These are phyloP conservation scores for Erpetoichthys calabaricus DNA, from an alignment of 2,797 vertebrate genomes.

Conservation along the genomic window DNA sequence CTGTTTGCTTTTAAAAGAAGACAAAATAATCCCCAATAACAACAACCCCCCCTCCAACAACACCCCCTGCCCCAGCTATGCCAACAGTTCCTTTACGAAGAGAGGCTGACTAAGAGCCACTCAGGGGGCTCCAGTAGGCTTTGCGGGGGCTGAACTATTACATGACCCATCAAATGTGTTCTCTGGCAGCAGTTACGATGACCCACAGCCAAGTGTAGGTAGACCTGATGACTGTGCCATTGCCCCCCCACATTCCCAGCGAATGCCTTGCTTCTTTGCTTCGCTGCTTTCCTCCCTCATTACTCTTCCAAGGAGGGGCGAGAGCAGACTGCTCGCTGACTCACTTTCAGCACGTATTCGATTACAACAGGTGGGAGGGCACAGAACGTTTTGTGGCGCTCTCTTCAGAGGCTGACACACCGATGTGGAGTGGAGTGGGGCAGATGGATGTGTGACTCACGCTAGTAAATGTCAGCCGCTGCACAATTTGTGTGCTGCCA, in stretches of 20 bases:
- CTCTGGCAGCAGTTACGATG: too few species aligned
- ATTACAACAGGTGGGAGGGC: conserved; percentile 9
- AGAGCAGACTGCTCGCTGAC: conserved; percentile 10
- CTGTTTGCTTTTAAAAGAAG: too few species aligned
- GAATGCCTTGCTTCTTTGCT: neutral
- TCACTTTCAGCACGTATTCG: conserved; percentile 10
- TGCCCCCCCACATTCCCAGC: neutral
- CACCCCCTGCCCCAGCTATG: too few species aligned
- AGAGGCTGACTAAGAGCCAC: too few species aligned
- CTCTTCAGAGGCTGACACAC: conserved; percentile 6
- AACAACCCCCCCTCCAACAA: too few species aligned
- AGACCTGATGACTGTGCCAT: conserved; percentile 6
- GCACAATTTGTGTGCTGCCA: conserved; percentile 8
- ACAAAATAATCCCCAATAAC: too few species aligned
- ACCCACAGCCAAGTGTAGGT: conserved; percentile 2
- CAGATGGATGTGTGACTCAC: conserved; percentile 13
- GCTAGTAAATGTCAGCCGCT: conserved; percentile 13
- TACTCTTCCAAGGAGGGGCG: conserved; percentile 4
- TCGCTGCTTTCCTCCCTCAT: conserved; percentile 8
- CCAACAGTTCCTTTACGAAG: too few species aligned
- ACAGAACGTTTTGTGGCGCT: conserved; percentile 1
- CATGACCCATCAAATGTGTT: too few species aligned
- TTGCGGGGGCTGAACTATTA: too few species aligned
- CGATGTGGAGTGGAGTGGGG: neutral
- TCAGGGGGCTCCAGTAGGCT: too few species aligned